A percentile compares a stretch with the other conserved stretches of the same genome.
Conservation (phyloP, 2,113 vertebrate genomes). For the Nanorana parkeri region DNA sequence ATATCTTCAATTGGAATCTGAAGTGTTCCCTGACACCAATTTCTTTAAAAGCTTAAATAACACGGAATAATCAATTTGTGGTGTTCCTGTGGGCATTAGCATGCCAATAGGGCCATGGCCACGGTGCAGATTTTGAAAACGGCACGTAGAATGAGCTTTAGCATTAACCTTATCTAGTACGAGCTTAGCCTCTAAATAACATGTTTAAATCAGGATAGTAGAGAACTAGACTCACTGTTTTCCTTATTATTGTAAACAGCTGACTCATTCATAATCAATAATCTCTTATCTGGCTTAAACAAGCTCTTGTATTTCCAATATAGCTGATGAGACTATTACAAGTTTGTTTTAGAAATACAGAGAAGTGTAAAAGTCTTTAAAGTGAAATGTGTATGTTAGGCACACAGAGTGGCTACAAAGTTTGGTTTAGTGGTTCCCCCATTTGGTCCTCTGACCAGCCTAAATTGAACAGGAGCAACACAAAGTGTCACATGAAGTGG, state of each 20-base stretch:
- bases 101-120: constrained; percentile 14
- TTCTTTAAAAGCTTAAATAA: constrained; percentile 52
- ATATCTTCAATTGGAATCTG: constrained; percentile 42
- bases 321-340: neutral
- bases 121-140: constrained; percentile 2
- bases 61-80: constrained; percentile 37
- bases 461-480: too few species aligned
- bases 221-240: neutral
- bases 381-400: too few species aligned
- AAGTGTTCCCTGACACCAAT: constrained; percentile 49
- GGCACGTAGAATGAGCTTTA: constrained; percentile 16
- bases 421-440: too few species aligned
- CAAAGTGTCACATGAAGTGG: too few species aligned
- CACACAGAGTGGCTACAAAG: too few species aligned
- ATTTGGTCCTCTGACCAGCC: too few species aligned
- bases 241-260: constrained; percentile 21
- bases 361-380: too few species aligned
- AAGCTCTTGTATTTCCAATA: constrained; percentile 2
- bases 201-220: constrained; percentile 4
- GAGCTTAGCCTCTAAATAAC: constrained; percentile 38
- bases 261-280: constrained; percentile 15
- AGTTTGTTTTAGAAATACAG: too few species aligned
- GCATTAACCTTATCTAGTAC: constrained; percentile 44
- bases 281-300: constrained; percentile 30
- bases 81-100: constrained; percentile 36